Conservation (phyloP, 1,140 invertebrate genomes). For the Camponotus floridanus region DNA sequence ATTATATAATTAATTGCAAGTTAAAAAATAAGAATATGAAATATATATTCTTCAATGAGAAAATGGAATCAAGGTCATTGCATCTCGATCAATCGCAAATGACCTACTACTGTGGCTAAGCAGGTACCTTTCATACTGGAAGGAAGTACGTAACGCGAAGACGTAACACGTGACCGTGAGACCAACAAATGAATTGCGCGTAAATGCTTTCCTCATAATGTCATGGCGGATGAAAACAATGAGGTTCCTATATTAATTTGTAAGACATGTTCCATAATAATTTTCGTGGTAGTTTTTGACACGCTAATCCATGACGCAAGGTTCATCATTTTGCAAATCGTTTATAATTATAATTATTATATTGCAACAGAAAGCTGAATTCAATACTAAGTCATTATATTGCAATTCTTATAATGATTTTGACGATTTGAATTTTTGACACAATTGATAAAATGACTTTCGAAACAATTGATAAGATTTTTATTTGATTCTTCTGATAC, state of each 20-base stretch:
- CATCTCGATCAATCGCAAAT: slow-evolving; percentile 60
- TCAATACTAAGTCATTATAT: not conserved
- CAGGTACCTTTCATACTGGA: slow-evolving; percentile 56
- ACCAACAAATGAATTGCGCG: slow-evolving; percentile 72
- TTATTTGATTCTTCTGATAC: not conserved
- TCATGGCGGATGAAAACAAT: slow-evolving; percentile 62
- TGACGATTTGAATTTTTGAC: not conserved
- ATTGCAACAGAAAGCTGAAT: not conserved
- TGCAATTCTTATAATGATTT: not conserved
- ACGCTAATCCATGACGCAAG: not conserved
- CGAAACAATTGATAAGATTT: not conserved
- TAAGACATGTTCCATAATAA: slow-evolving; percentile 26
- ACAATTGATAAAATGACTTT: not conserved
- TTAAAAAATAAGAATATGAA: not conserved
- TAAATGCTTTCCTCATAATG: slow-evolving; percentile 59
- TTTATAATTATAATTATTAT: slow-evolving; percentile 26
- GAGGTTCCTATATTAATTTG: slow-evolving; percentile 33
- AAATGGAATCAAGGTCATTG: slow-evolving; percentile 41
- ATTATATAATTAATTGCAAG: not conserved
- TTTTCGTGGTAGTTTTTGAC: slow-evolving; percentile 16
- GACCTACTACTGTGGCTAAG: slow-evolving; percentile 68
- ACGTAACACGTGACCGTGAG: slow-evolving; percentile 76
- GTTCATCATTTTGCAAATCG: not conserved
- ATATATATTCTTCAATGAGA: slow-evolving; percentile 26
- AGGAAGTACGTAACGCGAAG: slow-evolving; percentile 73